Percentiles rank a stretch among this genome's conserved stretches.
These are phyloP conservation scores for Lepidothrix coronata DNA, from an alignment of 2,113 vertebrate species.

Conservation along the genomic window DNA sequence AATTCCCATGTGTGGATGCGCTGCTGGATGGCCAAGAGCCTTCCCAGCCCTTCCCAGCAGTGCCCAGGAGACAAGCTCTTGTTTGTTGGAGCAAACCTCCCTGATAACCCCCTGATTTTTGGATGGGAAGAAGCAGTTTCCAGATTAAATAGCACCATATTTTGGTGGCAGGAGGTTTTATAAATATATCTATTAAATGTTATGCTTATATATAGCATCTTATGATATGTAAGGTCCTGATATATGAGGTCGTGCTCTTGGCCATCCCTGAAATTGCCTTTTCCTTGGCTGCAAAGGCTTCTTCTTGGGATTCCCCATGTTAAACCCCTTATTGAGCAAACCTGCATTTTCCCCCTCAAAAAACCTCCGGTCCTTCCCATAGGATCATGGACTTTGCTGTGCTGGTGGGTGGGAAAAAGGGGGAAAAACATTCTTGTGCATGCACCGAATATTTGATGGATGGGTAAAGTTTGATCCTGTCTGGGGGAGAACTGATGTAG, in stretches of 20 bases:
- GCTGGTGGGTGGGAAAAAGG: background rate
- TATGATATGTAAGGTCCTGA: background rate
- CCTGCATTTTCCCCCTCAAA: fast-evolving
- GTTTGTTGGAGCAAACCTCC: background rate
- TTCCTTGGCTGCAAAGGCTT: background rate
- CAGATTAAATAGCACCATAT: background rate
- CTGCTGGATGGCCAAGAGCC: background rate
- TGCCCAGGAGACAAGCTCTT: background rate
- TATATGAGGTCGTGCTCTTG: background rate
- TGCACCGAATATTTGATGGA: background rate
- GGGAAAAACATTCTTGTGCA: background rate
- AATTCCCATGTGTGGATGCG: background rate
- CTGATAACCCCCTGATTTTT: fast-evolving
- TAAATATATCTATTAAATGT: background rate
- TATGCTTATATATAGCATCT: background rate
- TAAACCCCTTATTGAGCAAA: background rate
- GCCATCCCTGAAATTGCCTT: background rate
- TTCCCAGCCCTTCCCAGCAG: background rate
- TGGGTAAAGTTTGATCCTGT: background rate
- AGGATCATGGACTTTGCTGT: fast-evolving
- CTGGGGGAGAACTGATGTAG: fast-evolving
- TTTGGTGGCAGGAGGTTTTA: background rate
- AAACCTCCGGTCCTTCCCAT: background rate
- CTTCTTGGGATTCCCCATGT: background rate
- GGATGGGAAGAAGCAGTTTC: background rate